phyloP scores from a whole-genome alignment of 2,888 invertebrate species.

The Harmothoe impar region DNA sequence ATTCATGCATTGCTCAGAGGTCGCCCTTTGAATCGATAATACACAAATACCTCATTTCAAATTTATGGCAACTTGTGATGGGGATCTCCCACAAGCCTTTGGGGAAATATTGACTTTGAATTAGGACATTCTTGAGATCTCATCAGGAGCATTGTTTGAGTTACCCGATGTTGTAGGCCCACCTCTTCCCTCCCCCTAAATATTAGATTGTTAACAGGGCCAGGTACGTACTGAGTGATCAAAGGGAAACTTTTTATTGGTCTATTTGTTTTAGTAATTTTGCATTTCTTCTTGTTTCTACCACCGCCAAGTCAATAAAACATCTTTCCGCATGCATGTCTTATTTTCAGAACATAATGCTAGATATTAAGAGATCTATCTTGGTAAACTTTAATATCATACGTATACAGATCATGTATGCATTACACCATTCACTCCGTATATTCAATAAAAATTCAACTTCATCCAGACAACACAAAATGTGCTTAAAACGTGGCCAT shows the following conservation, averaged over 20 bases:
- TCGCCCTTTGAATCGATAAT: constrained; percentile 37
- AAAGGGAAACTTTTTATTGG: too few species aligned
- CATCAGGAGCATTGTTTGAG: background rate
- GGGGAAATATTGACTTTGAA: constrained; percentile 11
- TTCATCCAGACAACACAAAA: constrained; percentile 1
- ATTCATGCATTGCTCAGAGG: background rate
- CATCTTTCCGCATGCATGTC: too few species aligned
- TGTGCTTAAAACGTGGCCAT: background rate
- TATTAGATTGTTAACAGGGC: too few species aligned
- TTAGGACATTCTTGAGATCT: background rate
- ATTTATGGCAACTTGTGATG: background rate
- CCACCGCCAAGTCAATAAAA: too few species aligned
- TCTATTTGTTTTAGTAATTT: too few species aligned
- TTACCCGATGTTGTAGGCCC: background rate
- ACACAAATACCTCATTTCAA: background rate
- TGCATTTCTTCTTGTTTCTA: too few species aligned
- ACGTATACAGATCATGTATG: background rate
- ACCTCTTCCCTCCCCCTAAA: too few species aligned
- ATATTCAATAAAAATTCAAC: background rate
- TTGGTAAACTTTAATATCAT: background rate
- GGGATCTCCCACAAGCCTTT: background rate
- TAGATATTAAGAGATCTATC: background rate
- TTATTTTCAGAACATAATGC: too few species aligned
- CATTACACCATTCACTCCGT: background rate
- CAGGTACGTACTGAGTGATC: too few species aligned